Evolutionary conservation across 1,140 invertebrate species (phyloP).

Genomic region (Hypsibius dujardini): DNA sequence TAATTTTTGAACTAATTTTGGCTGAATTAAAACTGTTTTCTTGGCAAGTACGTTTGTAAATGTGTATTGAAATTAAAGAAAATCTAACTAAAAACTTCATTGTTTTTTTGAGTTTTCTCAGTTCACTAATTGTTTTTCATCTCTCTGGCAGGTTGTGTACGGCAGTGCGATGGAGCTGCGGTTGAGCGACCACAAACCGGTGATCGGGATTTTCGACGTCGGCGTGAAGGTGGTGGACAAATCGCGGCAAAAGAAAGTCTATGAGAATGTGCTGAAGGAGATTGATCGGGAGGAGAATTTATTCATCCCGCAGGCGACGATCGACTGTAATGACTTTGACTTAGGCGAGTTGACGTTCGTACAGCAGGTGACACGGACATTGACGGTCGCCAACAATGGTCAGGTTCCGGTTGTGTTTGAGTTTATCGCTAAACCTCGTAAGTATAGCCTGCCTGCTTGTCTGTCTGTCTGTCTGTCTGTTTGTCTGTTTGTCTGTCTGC

Average conservation of each 20-base stretch:
- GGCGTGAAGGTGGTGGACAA: slow-evolving; percentile 67
- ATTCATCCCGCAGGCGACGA: slow-evolving; percentile 79
- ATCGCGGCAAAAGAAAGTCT: slow-evolving; percentile 63
- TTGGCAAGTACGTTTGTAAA: too few species aligned
- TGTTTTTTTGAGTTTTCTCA: too few species aligned
- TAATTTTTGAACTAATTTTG: too few species aligned
- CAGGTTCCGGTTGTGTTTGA: slow-evolving; percentile 78
- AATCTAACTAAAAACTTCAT: too few species aligned
- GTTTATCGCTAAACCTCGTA: slow-evolving; percentile 81
- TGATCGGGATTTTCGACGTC: slow-evolving; percentile 64
- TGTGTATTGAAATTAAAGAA: too few species aligned
- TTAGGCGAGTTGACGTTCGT: slow-evolving; percentile 68
- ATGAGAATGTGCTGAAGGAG: slow-evolving; percentile 87
- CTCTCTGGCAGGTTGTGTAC: slow-evolving; percentile 48
- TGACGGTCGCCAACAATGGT: slow-evolving; percentile 83
- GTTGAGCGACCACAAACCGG: slow-evolving; percentile 95
- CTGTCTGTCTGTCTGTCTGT: too few species aligned
- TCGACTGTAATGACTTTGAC: slow-evolving; percentile 73
- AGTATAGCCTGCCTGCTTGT: slow-evolving; percentile 30
- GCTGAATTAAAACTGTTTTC: too few species aligned
- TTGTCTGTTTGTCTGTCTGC: too few species aligned
- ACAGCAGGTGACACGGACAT: slow-evolving; percentile 50
- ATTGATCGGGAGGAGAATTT: slow-evolving; percentile 91
- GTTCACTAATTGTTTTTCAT: too few species aligned
- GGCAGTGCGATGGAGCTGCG: slow-evolving; percentile 62